Base-by-base conservation (phyloP, 2,888 invertebrate species). In the Agriopis aurantiaria region DNA sequence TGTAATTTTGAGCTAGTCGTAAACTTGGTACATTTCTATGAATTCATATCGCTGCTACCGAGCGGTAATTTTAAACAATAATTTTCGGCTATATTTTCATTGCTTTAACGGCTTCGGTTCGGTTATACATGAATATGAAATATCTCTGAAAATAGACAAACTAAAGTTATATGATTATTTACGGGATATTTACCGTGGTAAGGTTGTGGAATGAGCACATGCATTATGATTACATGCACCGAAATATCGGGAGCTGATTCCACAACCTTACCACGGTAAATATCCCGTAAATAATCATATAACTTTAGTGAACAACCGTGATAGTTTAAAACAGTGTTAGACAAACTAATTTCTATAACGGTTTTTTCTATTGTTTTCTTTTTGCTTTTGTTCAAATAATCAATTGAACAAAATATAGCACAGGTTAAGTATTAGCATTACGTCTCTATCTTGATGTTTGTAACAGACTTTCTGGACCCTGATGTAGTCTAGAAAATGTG, bases 1-100 rank as follows among this genome's bases (percentile, higher is more conserved):
- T 55, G 76, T 73, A 69, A 74, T 75, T 76, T 75, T 69, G 63
- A 46, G 33, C 14, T 8, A 46, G 46, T 58, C 23, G 65, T 72
- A 64, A 65, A 65, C 60, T 57, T 11, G 40, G 17, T 7, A 43
- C 40, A 68, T 64, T 63, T 72, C 68, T 60, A 43, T 53, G 55
- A 48, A 60, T 60, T 56, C 53, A n/a, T 59, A 33, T 14, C 45
- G 45, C 33, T 5, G 33, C 33, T 12, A 51, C 43, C 43, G 17
- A n/a, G 45, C 40, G 11, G 12, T 49, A 49, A 48, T 60, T 40
- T 53, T 55, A 7, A 60, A 40, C 23, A 8, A 41, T 41, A 8
- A 10, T 48, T 40, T 55, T 67, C 6, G 12, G 6, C 46, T n/a
- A 14, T n/a, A 43, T n/a, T 49, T 55, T 41, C 59, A 48, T 40